Evolutionary conservation across 2,113 vertebrate species (phyloP), one percentile per base, ranked within the genome.

Genomic region (Morone chrysops): DNA sequence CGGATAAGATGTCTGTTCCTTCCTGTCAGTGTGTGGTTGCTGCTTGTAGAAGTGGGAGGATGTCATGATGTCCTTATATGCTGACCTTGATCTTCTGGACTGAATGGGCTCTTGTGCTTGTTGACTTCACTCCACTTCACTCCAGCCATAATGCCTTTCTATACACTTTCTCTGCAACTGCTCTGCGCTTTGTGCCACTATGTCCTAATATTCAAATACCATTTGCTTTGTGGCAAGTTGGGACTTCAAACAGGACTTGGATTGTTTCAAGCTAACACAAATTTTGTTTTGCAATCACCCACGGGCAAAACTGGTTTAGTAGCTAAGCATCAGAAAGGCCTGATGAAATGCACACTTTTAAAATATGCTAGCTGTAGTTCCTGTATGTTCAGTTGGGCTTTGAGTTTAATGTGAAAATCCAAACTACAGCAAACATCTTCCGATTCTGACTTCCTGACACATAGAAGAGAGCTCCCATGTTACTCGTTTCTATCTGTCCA

Each of bases 71-170:
- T 84, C 73, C 84, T 83, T 75, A 51, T 48, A 47, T 70, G 8
- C 78, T 91, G 89, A 92, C 90, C 90, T 91, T 91, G 84, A 89
- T 90, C 83, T 87, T 75, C 61, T 22, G 53, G 50, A 48, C 83
- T 91, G 83, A 87, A 80, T 84, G 72, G 67, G 67, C 69, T 80
- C 80, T 87, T 72, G 78, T 86, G 78, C 77, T 63, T 83, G 72
- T 83, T 31, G 62, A 74, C 57, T 20, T 50, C 45, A 76, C 77
- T 84, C 31, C 17, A 14, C 45, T 60, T 89, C 68, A 53, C 47
- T 86, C 76, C 61, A 65, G 31, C 48, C 63, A 66, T 79, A 70
- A 61, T 59, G 75, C 36, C 68, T 78, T 47, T 80, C 59, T 71
- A 65, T 54, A 78, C 73, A 68, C 47, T 72, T 22, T 31, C 36